Evolutionary conservation across 2,888 invertebrate species (phyloP).

Genomic region (Amiota minor): DNA sequence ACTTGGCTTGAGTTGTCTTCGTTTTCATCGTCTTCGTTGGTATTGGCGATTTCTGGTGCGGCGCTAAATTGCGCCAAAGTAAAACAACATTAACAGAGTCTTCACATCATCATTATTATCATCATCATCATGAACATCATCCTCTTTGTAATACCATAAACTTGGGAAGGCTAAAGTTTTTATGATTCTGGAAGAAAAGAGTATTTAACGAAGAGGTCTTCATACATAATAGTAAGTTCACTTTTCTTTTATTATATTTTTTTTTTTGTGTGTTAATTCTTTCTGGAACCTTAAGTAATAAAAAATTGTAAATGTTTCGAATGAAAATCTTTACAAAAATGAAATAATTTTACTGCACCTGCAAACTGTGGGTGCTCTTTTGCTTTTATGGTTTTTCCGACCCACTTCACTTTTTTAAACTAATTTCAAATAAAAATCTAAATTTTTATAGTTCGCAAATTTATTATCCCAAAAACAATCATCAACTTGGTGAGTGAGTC

Average conservation of each 20-base stretch:
- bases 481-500: constrained; percentile 8
- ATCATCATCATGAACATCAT: constrained; percentile 35
- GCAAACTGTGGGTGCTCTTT: neutral
- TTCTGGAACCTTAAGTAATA: no score
- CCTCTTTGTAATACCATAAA: constrained; percentile 48
- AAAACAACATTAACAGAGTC: constrained; percentile 61
- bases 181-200: no score
- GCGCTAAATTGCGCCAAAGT: constrained; percentile 65
- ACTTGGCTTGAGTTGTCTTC: constrained; percentile 4
- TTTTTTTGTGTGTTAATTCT: neutral
- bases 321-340: no score
- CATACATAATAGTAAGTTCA: neutral
- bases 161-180: constrained; percentile 50
- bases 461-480: constrained; percentile 10
- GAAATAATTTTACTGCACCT: no score
- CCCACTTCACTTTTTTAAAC: neutral
- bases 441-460: constrained; percentile 10
- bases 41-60: constrained; percentile 44
- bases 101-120: neutral
- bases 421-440: constrained; percentile 10
- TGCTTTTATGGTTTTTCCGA: neutral
- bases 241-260: neutral
- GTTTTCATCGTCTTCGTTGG: constrained; percentile 10
- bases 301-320: no score
- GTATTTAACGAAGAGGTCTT: no score